Conservation (phyloP, 2,797 vertebrate genomes). For the Danio tinwini region DNA sequence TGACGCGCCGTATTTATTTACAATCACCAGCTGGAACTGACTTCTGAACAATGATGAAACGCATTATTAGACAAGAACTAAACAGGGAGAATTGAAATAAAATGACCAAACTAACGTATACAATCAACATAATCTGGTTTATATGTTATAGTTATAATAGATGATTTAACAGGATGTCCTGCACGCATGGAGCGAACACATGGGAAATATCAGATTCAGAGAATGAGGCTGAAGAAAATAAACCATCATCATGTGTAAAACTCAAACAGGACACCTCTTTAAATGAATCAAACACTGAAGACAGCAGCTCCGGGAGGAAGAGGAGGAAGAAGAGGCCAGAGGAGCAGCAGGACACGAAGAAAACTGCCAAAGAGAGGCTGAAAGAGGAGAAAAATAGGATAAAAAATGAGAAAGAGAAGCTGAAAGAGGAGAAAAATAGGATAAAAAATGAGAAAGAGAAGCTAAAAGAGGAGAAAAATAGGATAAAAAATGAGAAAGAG, state of each 20-base stretch:
- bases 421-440: conserved; percentile 47
- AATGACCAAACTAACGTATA: background rate
- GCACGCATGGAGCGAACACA: conserved; percentile 66
- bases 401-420: conserved; percentile 52
- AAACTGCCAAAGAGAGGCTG: background rate
- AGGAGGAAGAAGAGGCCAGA: conserved; percentile 70
- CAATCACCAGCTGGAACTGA: background rate
- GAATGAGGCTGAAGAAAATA: conserved; percentile 66
- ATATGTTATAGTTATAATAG: background rate
- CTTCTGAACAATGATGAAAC: background rate
- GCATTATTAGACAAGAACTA: no score
- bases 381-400: conserved; percentile 45
- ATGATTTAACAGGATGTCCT: conserved; percentile 62
- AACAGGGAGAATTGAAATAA: background rate
- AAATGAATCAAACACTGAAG: background rate
- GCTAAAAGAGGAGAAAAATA: conserved; percentile 69
- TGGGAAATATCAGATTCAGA: conserved; percentile 85
- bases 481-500: no score
- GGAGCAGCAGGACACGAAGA: conserved; percentile 60
- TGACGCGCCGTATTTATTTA: background rate
- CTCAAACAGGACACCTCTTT: background rate
- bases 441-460: no score
- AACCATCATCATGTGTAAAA: conserved; percentile 36
- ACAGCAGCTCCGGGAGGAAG: conserved; percentile 54
- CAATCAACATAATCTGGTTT: background rate